Evolutionary conservation across 1,140 invertebrate genomes (phyloP).

Genomic region (Gryllus bimaculatus): DNA sequence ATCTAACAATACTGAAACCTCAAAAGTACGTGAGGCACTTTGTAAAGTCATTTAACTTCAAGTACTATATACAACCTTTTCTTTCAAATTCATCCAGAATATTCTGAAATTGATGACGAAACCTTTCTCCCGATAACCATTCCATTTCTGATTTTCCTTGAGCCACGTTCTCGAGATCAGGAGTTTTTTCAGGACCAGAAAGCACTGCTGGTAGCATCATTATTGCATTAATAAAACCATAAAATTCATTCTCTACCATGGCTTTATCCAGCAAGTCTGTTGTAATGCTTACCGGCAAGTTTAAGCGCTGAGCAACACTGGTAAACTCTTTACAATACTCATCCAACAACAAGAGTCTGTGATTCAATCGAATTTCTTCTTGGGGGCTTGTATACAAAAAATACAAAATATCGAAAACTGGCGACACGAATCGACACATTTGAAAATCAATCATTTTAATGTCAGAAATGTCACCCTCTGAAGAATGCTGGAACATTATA

Average conservation of each 20-base stretch:
- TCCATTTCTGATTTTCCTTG: conserved; percentile 10
- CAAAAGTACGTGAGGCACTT: too few species aligned
- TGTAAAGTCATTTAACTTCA: background rate
- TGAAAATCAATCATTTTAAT: conserved; percentile 26
- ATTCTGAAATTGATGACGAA: background rate
- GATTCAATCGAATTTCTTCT: conserved; percentile 30
- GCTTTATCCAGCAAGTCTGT: conserved; percentile 30
- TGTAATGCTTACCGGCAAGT: conserved; percentile 33
- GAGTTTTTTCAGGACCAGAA: conserved; percentile 14
- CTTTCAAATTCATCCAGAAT: conserved; percentile 3
- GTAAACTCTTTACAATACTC: conserved; percentile 34
- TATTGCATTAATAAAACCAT: conserved; percentile 30
- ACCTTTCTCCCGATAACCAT: background rate
- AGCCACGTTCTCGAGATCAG: conserved; percentile 14
- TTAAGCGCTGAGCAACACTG: conserved; percentile 33
- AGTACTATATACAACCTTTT: background rate
- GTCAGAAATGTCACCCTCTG: background rate
- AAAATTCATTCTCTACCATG: conserved; percentile 28
- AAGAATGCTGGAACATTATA: conserved; percentile 28
- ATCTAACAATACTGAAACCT: too few species aligned
- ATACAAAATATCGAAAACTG: conserved; percentile 45
- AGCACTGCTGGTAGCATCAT: conserved; percentile 20
- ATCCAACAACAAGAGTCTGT: conserved; percentile 32
- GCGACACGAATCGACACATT: conserved; percentile 31
- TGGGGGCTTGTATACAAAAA: conserved; percentile 43